A percentile compares a stretch with the other conserved stretches of the same genome.
phyloP scores from a whole-genome alignment of 2,888 invertebrate species.

The Athalia cordata region DNA sequence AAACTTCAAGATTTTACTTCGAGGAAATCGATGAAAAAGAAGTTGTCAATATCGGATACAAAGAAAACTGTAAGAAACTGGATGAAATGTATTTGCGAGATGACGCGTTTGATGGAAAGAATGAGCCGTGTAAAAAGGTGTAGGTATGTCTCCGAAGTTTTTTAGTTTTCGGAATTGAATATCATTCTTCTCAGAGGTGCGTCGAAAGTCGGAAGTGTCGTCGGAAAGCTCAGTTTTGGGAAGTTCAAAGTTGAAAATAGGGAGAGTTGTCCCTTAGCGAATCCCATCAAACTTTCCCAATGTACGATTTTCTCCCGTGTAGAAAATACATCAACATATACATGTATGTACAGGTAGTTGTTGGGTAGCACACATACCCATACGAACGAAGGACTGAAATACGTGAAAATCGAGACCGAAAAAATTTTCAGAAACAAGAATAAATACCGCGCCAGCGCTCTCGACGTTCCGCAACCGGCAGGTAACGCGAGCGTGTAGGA shows the following conservation, averaged over 20 bases:
- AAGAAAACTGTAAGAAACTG: too few relatives aligned
- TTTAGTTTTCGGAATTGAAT: slow-evolving; percentile 36
- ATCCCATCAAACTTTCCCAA: slow-evolving; percentile 53
- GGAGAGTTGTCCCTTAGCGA: slow-evolving; percentile 27
- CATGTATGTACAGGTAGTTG: too few relatives aligned
- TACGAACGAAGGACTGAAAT: too few relatives aligned
- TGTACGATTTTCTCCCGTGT: slow-evolving; percentile 22
- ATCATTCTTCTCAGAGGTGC: slow-evolving; percentile 38
- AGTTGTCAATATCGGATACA: too few relatives aligned
- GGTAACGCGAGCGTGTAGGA: not conserved
- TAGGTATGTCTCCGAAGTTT: slow-evolving; percentile 1
- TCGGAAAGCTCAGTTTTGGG: not conserved
- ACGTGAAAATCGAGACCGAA: slow-evolving; percentile 35
- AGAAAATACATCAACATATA: too few relatives aligned
- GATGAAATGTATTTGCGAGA: too few relatives aligned
- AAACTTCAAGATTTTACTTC: too few relatives aligned
- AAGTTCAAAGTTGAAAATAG: not conserved
- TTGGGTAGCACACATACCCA: too few relatives aligned
- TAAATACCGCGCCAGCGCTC: slow-evolving; percentile 21
- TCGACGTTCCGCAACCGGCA: too few relatives aligned
- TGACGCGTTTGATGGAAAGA: slow-evolving; percentile 14
- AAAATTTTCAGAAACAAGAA: slow-evolving; percentile 48
- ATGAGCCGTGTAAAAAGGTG: slow-evolving; percentile 21
- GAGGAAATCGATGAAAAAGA: too few relatives aligned
- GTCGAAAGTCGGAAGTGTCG: slow-evolving; percentile 29